Base-by-base conservation (phyloP, 2,113 vertebrate genomes). In the Nyctibius bracteatus region DNA sequence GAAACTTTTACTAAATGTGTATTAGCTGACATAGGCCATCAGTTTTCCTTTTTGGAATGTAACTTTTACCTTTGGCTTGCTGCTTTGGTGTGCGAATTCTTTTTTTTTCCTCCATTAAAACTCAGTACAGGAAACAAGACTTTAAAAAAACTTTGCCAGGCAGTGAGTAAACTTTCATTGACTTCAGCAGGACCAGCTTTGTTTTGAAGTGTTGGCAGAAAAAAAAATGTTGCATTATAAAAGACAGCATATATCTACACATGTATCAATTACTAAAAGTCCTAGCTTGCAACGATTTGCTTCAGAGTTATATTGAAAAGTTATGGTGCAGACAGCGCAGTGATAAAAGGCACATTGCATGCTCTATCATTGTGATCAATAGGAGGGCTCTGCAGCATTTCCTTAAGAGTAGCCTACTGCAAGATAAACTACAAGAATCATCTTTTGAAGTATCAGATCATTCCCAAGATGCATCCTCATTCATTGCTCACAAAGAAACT, bases 401-500 rank as follows among this genome's bases (percentile, higher is more conserved):
- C 81, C 88, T 95, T 94, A 54, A 70, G 41, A 92, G 73, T 68
- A 81, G 58, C 41, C 70, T 83, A 33, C 46, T 88, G 92, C 78
- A 93, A 92, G 84, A 94, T 90, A 90, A 91, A 61, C 81, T 82
- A n/a, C 79, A 83, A 96, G 88, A 97, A 86, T 72, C 80, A 90
- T 90, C 82, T 86, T 94, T 70, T 81, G 77, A 95, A 91, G 66
- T 86, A 68, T 90, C 82, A 81, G 43, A 81, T 94, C 82, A 46
- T 91, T 98, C 95, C 86, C 78, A 83, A 94, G 93, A 80, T 81
- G 70, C 90, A 83, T 80, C 86, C 47, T 94, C 27, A 93, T 95
- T 97, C 91, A 94, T 62, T 91, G 44, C 87, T 87, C 52, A 97
- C 93, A 97, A 97, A 96, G 93, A 54, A 84, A 28, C 84, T 83